Conservation (phyloP, 2,797 vertebrate species). For the Meriones psammophilus region DNA sequence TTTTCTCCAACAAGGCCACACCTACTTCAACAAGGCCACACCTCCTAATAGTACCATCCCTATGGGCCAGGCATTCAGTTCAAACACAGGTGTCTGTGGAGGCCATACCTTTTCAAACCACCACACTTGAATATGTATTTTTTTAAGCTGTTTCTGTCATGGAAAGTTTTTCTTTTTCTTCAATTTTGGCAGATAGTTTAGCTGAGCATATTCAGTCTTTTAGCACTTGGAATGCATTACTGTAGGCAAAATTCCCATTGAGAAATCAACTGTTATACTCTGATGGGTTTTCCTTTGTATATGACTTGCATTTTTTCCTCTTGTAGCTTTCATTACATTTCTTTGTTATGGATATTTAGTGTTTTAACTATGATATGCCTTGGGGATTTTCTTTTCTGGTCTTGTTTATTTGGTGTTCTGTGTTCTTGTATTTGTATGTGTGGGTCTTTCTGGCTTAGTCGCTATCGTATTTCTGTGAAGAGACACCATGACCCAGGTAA, state of each 20-base stretch:
- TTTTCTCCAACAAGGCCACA: too few relatives aligned
- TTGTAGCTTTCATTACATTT: background rate
- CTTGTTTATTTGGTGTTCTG: background rate
- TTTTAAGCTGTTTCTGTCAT: background rate
- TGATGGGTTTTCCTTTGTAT: background rate
- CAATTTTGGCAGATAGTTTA: background rate
- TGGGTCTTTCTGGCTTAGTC: background rate
- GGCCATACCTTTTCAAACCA: too few relatives aligned
- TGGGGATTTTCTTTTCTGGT: background rate
- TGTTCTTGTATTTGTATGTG: background rate
- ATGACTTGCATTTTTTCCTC: background rate
- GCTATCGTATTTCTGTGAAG: background rate
- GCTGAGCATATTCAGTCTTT: background rate
- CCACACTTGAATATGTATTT: background rate
- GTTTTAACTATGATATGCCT: background rate
- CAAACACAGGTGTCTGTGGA: too few relatives aligned
- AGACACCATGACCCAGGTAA: background rate
- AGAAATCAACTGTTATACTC: background rate
- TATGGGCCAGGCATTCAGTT: too few relatives aligned
- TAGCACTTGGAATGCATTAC: background rate
- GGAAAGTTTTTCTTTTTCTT: background rate
- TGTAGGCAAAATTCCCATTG: background rate
- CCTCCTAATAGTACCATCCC: too few relatives aligned
- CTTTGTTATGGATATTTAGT: background rate
- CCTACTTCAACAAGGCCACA: too few relatives aligned